Base-by-base conservation (phyloP, 1,140 invertebrate species). In the Drosophila sechellia region DNA sequence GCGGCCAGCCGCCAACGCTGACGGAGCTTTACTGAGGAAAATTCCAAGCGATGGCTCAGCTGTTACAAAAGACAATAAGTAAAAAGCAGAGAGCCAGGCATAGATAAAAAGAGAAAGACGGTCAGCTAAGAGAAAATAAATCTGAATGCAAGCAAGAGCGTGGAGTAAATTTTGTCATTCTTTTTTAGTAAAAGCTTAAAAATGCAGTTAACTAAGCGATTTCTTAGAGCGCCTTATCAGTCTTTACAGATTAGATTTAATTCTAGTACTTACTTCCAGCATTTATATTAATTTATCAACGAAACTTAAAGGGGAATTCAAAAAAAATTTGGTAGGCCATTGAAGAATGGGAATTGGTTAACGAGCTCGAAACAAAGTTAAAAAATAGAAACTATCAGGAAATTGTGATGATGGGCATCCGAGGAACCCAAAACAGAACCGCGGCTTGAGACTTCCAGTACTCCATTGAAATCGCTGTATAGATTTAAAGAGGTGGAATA, bases 41-140 rank as follows among this genome's bases (percentile, higher is more conserved):
- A 55, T 56, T 74, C 42, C 49, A 37, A 63, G 56, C 45, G 27
- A 52, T 12, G 37, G 60, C 73, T 77, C 73, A 77, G 63, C 63
- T 76, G 72, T 68, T 76, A 59, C 63, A 53, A 57, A 75, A 65
- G 71, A 56, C 72, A 75, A 55, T 57, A 40, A 48, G 27, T 43
- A 25, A 56, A 6, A n/a, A 49, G 25, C 37, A 42, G 27, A 46
- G 53, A 37, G 40, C 17, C 49, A 25, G 25, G 12, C 48, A 40
- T 40, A 37, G 25, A 27, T 17, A 31, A 13, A 20, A 48, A 69
- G 50, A 68, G 64, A 43, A 39, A 25, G 0, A 6, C 3, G 11
- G 6, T n/a, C 17, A 8, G 11, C 31, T 11, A 68, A 68, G 64
- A 68, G 64, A 68, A 37, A 64, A 8, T 5, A 15, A 4, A 11